A percentile compares a stretch with the other conserved stretches of the same genome.
Evolutionary conservation across 2,797 vertebrate genomes (phyloP).

Genomic region (Eulemur mongoz): DNA sequence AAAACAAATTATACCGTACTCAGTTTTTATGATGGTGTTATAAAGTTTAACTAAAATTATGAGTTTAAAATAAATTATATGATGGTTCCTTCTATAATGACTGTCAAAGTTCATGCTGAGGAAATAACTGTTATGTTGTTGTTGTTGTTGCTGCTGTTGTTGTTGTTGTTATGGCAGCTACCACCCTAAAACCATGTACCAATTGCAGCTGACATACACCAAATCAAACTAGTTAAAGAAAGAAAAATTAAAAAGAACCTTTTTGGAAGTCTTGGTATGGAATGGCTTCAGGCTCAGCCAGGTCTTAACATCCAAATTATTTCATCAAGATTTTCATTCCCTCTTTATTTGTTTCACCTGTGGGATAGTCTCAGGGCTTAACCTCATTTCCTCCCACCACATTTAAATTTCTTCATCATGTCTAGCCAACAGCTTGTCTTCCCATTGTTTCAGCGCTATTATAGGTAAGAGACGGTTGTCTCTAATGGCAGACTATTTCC

Average conservation of each 20-base stretch:
- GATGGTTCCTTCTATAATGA: neutral
- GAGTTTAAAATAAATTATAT: neutral
- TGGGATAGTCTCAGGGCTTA: neutral
- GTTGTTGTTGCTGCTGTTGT: neutral
- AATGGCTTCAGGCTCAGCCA: neutral
- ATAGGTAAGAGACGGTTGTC: neutral
- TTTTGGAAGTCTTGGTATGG: neutral
- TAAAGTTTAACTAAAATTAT: neutral
- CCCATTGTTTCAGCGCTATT: neutral
- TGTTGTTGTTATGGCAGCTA: neutral
- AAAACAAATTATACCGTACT: neutral
- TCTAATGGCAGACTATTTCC: neutral
- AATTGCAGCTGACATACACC: neutral
- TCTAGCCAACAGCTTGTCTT: neutral
- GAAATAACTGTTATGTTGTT: neutral
- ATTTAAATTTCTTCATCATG: neutral
- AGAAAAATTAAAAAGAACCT: neutral
- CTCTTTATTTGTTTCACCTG: neutral
- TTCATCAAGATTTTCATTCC: neutral
- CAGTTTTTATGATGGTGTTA: neutral
- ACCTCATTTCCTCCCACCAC: neutral
- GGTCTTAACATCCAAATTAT: neutral
- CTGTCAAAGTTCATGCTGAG: neutral
- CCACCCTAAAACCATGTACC: neutral
- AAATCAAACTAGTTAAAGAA: neutral